Evolutionary conservation across 1,140 invertebrate species (phyloP), one percentile per base, ranked within the genome.

Genomic region (Sweltsa coloradensis): DNA sequence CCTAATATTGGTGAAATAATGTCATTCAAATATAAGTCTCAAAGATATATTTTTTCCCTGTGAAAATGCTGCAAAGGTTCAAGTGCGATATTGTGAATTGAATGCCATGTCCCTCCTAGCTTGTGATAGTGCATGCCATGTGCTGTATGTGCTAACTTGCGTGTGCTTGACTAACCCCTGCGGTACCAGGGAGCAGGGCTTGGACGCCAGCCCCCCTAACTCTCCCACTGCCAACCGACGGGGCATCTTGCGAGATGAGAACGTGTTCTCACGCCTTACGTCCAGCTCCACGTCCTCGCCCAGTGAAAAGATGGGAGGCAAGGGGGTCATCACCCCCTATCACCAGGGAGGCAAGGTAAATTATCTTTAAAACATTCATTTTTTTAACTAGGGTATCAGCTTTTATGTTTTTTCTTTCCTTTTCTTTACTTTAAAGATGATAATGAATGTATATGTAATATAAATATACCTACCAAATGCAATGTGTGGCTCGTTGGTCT

Each of bases 231-330:
- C 73, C 3, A 74, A 74, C 55, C 66, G 79, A 1, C 68, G 80
- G 5, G 66, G 68, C 56, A 70, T 67, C 44, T 71, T 71, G 41
- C 66, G 79, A 3, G 84, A 88, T 53, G 83, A 86, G 53, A 81
- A 83, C 60, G 86, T 90, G 22, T 92, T 92, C 66, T 79, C 82
- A 41, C 69, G 88, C 34, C 71, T 92, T 1, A 83, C 81, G 9
- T 80, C 81, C 21, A 73, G 75, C 27, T 75, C 66, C 56, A 73
- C 72, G 52, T 57, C 66, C 2, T 63, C 62, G 3, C 58, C 61
- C 16, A 69, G 74, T 42, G 70, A 75, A 13, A 72, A 74, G 40
- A 72, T 67, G 34, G n/a, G n/a, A n/a, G 71, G 69, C 31, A 74
- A 76, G 49, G 81, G 81, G 41, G 67, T 74, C 23, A 82, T 85